Base-by-base conservation (phyloP, 2,888 invertebrate species). In the Anoplius nigerrimus region DNA sequence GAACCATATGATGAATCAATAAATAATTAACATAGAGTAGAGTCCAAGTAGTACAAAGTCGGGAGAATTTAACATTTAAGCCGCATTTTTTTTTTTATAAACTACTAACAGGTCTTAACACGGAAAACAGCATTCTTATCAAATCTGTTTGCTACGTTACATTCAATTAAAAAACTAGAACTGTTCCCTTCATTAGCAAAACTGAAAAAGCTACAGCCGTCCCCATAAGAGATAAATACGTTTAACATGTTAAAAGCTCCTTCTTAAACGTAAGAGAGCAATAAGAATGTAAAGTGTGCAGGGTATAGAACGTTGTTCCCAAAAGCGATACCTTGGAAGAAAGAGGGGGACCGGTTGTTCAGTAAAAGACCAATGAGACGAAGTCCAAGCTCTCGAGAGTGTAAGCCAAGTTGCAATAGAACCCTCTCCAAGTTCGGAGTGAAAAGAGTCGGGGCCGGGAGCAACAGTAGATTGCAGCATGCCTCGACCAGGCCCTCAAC, bases 401-500 rank as follows among this genome's bases (percentile, higher is more conserved):
- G 92, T 20, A 94, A 89, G 15, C 94, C 94, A 63, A 95, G 89
- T 81, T 93, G 93, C 45, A 94, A 90, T 53, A 95, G 87, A 46
- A 95, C 94, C 55, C 92, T 91, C 85, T 94, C 94, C 61, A 94
- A 89, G 82, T 92, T 91, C 2, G 92, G 91, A 53, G 92, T 89
- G 85, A 94, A 92, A n/a, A 90, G 90, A 52, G 92, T 91, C 58
- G 92, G 89, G 0, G 91, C 90, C 70, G 94, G 93, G n/a, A 94
- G 92, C 56, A 94, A 90, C 58, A 95, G 89, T 43, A 95, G 90
- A 16, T 93, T 93, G 79, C 94, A 94, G 80, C 94, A 94, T 0
- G 93, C 92, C 81, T 92, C 92, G 24, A 95, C 88, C 58, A 95
- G 91, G 71, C 93, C 92, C 0, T 92, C 91, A 56, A 93, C 93